phyloP scores from a whole-genome alignment of 2,888 invertebrate genomes.

The Drosophila helvetica region DNA sequence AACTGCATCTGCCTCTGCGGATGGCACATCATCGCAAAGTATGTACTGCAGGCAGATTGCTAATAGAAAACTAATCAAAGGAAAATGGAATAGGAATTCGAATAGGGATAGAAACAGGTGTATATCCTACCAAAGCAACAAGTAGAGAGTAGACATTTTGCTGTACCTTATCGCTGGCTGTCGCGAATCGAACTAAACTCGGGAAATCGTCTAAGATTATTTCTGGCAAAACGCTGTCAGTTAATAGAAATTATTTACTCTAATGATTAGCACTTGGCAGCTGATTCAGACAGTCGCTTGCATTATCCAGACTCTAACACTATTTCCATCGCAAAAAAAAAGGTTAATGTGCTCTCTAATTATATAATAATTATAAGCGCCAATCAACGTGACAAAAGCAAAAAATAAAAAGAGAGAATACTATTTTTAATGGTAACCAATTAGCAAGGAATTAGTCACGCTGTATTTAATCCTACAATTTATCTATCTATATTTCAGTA shows the following conservation, averaged over 20 bases:
- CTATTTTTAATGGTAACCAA: slow-evolving; percentile 1
- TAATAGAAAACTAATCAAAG: slow-evolving; percentile 20
- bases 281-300: slow-evolving; percentile 27
- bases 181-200: slow-evolving; percentile 12
- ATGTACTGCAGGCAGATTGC: slow-evolving; percentile 5
- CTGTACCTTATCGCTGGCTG: not conserved
- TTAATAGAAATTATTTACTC: slow-evolving; percentile 2
- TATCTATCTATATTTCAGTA: slow-evolving; percentile 4
- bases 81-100: not conserved
- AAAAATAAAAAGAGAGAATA: slow-evolving; percentile 1
- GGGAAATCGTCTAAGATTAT: slow-evolving; percentile 1
- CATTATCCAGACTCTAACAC: slow-evolving; percentile 18
- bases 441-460: slow-evolving; percentile 65
- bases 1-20: slow-evolving; percentile 34
- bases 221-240: not conserved
- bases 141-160: slow-evolving; percentile 28
- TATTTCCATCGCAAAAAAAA: slow-evolving; percentile 1
- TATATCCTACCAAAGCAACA: slow-evolving; percentile 23
- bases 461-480: slow-evolving; percentile 40
- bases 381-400: slow-evolving; percentile 22
- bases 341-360: slow-evolving; percentile 23
- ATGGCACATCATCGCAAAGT: slow-evolving; percentile 36
- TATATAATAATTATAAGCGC: slow-evolving; percentile 27
- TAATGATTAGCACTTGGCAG: slow-evolving; percentile 29
- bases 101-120: not conserved